phyloP scores from a whole-genome alignment of 1,140 invertebrate genomes.

The Brachionus angularis region DNA sequence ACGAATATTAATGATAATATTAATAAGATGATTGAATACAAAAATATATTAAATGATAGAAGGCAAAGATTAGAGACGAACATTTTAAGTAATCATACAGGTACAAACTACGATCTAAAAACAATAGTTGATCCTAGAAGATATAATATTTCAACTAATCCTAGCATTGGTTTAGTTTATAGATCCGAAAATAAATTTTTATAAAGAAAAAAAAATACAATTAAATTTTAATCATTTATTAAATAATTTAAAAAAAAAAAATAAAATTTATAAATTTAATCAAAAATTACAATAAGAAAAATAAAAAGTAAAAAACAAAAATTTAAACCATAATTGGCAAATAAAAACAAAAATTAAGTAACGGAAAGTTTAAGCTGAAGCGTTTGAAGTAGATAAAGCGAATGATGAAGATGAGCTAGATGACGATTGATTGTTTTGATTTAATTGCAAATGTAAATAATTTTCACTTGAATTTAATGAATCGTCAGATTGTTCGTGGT shows the following conservation, averaged over 20 bases:
- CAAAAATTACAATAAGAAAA: too few relatives aligned
- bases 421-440: slow-evolving; percentile 31
- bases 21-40: slow-evolving; percentile 33
- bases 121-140: slow-evolving; percentile 28
- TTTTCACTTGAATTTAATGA: slow-evolving; percentile 22
- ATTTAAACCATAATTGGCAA: too few relatives aligned
- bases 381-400: slow-evolving; percentile 6
- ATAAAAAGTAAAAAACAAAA: too few relatives aligned
- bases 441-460: slow-evolving; percentile 18
- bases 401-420: too few relatives aligned
- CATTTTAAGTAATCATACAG: slow-evolving; percentile 26
- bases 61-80: slow-evolving; percentile 13
- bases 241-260: not conserved
- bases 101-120: slow-evolving; percentile 5
- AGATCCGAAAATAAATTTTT: slow-evolving; percentile 17
- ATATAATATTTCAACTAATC: slow-evolving; percentile 26
- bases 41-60: slow-evolving; percentile 10
- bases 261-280: not conserved
- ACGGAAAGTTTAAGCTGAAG: not conserved
- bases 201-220: not conserved
- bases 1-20: slow-evolving; percentile 7
- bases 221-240: not conserved
- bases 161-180: slow-evolving; percentile 26
- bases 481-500: slow-evolving; percentile 9
- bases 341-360: slow-evolving; percentile 3